Evolutionary conservation across 2,797 vertebrate genomes (phyloP).

Genomic region (Petrocephalus sullivani): DNA sequence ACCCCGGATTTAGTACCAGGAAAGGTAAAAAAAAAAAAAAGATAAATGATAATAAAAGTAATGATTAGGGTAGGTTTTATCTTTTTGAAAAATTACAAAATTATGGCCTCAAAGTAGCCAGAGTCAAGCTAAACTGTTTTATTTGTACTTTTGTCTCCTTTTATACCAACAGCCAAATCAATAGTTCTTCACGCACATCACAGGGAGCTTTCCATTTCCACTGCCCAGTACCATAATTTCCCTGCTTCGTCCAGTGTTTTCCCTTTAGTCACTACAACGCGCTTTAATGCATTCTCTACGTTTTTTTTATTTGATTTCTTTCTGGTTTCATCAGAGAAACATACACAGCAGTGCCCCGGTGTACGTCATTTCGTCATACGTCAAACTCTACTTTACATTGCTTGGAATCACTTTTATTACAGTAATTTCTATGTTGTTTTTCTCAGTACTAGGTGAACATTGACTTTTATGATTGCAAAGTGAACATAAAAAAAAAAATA

Average conservation of each 20-base stretch:
- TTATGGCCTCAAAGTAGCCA: neutral
- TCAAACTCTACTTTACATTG: no score
- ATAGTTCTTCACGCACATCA: neutral
- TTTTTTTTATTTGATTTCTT: no score
- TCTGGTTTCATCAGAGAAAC: neutral
- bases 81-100: neutral
- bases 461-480: no score
- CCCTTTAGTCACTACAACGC: no score
- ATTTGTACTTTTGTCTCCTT: neutral
- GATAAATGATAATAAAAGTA: neutral
- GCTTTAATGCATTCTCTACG: no score
- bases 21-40: neutral
- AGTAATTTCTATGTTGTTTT: no score
- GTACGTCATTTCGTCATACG: no score
- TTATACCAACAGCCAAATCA: neutral
- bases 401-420: no score
- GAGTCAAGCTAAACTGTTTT: neutral
- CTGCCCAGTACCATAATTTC: neutral
- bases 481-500: neutral
- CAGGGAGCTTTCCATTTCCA: neutral
- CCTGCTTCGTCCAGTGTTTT: neutral
- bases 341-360: neutral
- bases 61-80: neutral
- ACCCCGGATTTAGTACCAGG: neutral
- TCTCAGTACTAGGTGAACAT: no score